These are phyloP conservation scores for Actenoides lindsayi DNA, from an alignment of 2,113 vertebrate genomes.

Conservation along the genomic window DNA sequence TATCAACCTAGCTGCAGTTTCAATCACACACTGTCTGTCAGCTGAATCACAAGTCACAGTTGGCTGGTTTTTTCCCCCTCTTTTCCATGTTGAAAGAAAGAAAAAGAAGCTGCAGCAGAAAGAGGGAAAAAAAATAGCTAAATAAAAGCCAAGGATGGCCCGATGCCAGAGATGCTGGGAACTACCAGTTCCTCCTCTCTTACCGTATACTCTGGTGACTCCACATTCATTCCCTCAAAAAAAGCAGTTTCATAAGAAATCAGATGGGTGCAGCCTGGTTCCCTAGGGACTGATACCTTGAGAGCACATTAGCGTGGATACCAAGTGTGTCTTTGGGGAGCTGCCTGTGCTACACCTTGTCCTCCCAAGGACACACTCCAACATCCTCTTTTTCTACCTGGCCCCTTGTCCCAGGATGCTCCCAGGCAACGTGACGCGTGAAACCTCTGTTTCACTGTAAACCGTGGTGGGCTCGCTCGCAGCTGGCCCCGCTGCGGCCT, in stretches of 20 bases:
- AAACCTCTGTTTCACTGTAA: background rate
- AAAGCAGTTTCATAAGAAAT: background rate
- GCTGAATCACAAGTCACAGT: background rate
- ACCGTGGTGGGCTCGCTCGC: background rate
- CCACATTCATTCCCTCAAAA: background rate
- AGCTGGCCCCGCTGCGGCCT: background rate
- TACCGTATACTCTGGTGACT: background rate
- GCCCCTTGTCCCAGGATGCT: background rate
- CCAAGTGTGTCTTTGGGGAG: accelerated
- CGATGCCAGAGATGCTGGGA: background rate
- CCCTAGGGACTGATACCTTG: background rate
- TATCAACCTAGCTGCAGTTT: background rate
- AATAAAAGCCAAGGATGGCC: background rate
- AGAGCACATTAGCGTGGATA: too few relatives aligned
- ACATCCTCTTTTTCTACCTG: background rate
- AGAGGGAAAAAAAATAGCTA: background rate
- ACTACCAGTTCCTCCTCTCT: background rate
- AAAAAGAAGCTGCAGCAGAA: background rate
- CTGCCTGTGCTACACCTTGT: background rate
- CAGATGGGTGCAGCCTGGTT: accelerated
- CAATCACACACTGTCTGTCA: background rate
- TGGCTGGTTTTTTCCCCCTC: background rate
- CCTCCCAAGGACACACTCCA: accelerated
- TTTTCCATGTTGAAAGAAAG: background rate
- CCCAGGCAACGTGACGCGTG: accelerated